Base-by-base conservation (phyloP, 2,113 vertebrate genomes). In the Pelobates fuscus region DNA sequence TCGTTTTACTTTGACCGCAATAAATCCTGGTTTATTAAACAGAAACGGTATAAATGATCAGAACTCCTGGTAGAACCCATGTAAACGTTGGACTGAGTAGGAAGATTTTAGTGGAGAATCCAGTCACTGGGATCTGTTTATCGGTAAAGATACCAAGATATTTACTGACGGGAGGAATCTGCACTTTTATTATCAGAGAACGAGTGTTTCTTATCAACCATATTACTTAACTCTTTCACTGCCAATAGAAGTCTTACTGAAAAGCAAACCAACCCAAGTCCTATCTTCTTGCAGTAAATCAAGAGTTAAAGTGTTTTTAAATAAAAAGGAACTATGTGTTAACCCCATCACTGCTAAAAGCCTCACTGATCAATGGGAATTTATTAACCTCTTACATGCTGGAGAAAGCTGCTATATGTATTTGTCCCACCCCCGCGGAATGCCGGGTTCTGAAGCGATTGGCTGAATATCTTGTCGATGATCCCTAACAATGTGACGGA, bases 401-500 rank as follows among this genome's bases (percentile, higher is more conserved):
- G 26, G 25, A 18, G 11, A 61, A 15, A 18, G 10, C 58, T 61
- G 24, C 24, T 61, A 18, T 49, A 49, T 17, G 5, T 18, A 15
- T 14, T 5, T 63, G 23, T 3, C 25, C 8, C 24, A 7, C 11
- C 15, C 3, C 17, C 5, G 2, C 25, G n/a, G 6, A 8, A 7
- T 20, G 32, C 27, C n/a, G 60, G n/a, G n/a, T 37, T 63, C 20
- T 24, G 20, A 37, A 14, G 17, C 60, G 10, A 1, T 8, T 27
- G 29, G 27, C 2, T 37, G 60, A 27, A 62, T 18, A 21, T 62
- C n/a, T 30, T 62, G 60, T 27, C 60, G n/a, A 62, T 62, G 32
- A 65, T 23, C 62, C 62, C 62, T 65, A 5, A 43, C 37, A 65
- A 65, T 65, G 62, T 65, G 62, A 65, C 62, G 18, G 11, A 20